Conservation (phyloP, 2,888 invertebrate species). For the Perizoma affinitatum region DNA sequence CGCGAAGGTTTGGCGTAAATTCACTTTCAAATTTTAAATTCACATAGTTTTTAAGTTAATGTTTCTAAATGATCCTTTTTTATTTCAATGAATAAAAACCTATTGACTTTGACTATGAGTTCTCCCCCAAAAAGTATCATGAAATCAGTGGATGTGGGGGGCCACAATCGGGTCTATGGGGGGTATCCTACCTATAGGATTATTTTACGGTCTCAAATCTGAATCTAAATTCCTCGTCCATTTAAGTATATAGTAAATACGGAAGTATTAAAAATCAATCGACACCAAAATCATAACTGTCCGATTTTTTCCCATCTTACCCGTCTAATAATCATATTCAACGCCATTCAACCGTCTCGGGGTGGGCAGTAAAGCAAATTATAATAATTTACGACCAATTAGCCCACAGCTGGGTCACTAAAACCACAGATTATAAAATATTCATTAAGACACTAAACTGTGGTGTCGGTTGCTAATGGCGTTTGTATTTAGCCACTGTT, state of each 20-base stretch:
- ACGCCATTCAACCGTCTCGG: slow-evolving; percentile 48
- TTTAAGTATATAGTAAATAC: neutral
- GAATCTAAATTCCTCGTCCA: too few species aligned
- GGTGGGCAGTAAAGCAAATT: slow-evolving; percentile 65
- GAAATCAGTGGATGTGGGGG: too few species aligned
- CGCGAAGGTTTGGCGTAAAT: too few species aligned
- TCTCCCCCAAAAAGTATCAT: too few species aligned
- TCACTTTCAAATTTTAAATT: too few species aligned
- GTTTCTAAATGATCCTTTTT: too few species aligned
- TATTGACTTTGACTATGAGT: too few species aligned
- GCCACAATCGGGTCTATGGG: too few species aligned
- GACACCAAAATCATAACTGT: slow-evolving; percentile 35
- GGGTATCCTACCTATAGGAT: too few species aligned
- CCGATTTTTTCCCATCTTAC: slow-evolving; percentile 46
- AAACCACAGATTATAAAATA: slow-evolving; percentile 38
- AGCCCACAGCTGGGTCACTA: slow-evolving; percentile 54
- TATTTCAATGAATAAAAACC: too few species aligned
- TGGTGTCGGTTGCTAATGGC: slow-evolving; percentile 57
- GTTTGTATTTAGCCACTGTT: slow-evolving; percentile 54
- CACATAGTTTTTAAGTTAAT: too few species aligned
- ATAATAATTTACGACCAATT: slow-evolving; percentile 75
- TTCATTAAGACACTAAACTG: slow-evolving; percentile 25
- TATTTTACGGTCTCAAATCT: too few species aligned
- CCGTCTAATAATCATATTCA: slow-evolving; percentile 56
- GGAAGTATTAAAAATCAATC: slow-evolving; percentile 8